Evolutionary conservation across 2,113 vertebrate genomes (phyloP).

Genomic region (Semnornis frantzii): DNA sequence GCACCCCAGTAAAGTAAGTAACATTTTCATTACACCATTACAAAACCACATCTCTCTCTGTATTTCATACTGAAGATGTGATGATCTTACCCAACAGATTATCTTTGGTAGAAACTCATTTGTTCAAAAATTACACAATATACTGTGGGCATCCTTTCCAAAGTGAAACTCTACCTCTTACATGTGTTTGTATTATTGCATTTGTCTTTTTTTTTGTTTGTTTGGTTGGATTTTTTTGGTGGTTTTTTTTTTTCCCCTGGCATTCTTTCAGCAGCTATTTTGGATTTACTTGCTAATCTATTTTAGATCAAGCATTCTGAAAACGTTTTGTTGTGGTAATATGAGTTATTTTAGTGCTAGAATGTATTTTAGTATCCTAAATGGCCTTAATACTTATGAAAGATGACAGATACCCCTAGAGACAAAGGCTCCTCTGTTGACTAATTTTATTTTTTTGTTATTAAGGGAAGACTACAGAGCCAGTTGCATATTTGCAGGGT

Average conservation of each 20-base stretch:
- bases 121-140: conserved; percentile 37
- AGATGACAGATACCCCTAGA: conserved; percentile 32
- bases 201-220: conserved; percentile 19
- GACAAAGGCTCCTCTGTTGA: conserved; percentile 13
- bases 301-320: conserved; percentile 29
- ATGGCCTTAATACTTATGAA: conserved; percentile 32
- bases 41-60: neutral
- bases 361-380: conserved; percentile 40
- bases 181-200: conserved; percentile 45
- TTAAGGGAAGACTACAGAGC: neutral
- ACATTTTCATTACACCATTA: neutral
- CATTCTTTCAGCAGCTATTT: conserved; percentile 56
- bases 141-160: conserved; percentile 13
- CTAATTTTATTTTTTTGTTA: neutral
- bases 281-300: conserved; percentile 52
- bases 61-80: neutral
- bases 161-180: conserved; percentile 49
- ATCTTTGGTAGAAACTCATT: conserved; percentile 40
- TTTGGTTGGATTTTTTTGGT: too few species aligned
- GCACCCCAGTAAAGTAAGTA: neutral
- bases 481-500: neutral
- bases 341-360: conserved; percentile 38
- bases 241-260: neutral
- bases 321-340: conserved; percentile 33
- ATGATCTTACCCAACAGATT: neutral